Conservation (phyloP, 2,797 vertebrate species). For the Karalla daura region DNA sequence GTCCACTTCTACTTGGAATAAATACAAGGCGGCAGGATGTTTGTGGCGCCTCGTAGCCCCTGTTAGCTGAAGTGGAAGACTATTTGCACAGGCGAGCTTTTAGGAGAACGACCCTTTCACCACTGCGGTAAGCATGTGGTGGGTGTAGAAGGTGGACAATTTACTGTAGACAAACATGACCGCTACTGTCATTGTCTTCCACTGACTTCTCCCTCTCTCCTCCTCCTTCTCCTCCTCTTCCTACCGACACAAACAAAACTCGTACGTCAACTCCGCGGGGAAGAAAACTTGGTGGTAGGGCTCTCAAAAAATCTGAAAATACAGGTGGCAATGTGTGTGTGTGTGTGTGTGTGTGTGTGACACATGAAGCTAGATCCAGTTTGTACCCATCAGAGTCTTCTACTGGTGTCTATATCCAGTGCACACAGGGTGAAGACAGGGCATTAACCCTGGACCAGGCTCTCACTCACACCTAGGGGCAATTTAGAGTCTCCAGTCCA, state of each 20-base stretch:
- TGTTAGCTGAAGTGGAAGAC: slow-evolving; percentile 95
- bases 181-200: slow-evolving; percentile 71
- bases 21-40: slow-evolving; percentile 93
- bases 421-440: too few species aligned
- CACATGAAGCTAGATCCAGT: too few species aligned
- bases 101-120: slow-evolving; percentile 79
- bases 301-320: slow-evolving; percentile 14
- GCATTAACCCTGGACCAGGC: too few species aligned
- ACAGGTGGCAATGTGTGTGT: background rate
- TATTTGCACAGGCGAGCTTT: slow-evolving; percentile 91
- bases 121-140: slow-evolving; percentile 68
- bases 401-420: too few species aligned
- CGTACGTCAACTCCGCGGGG: slow-evolving; percentile 1
- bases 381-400: too few species aligned
- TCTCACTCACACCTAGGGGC: too few species aligned
- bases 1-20: slow-evolving; percentile 98
- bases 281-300: slow-evolving; percentile 13
- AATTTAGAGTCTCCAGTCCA: too few species aligned
- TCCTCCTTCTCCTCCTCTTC: slow-evolving; percentile 53
- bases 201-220: slow-evolving; percentile 60
- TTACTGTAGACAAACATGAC: slow-evolving; percentile 78
- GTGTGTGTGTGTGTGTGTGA: too few species aligned
- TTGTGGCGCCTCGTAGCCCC: slow-evolving; percentile 90
- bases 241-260: slow-evolving; percentile 35
- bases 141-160: slow-evolving; percentile 72